Evolutionary conservation across 1,140 invertebrate species (phyloP), one percentile per base, ranked within the genome.

Genomic region (Psilanteris sp.): DNA sequence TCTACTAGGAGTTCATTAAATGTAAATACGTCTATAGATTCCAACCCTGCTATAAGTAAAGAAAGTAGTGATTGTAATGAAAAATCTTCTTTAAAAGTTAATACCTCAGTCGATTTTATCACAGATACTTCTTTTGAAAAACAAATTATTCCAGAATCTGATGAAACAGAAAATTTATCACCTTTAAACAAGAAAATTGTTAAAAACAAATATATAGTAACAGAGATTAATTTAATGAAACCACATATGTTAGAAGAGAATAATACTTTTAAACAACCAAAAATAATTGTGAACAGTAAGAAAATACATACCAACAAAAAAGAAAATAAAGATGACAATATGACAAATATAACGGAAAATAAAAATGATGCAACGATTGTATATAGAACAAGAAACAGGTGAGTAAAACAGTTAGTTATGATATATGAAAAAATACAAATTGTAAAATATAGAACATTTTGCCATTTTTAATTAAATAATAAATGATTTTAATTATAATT

Each of bases 11-110:
- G 57, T 6, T 84, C 82, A 9, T 46, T 85, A 9, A 77, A 79
- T 61, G 81, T 83, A 3, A 87, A 85, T 13, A 82, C 78, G 9
- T 83, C 81, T 11, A 3, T 82, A 1, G 78, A 84, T 66, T 67
- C 6, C n/a, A 18, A 14, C 2, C 31, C 55, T 2, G 29, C 3
- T 0, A 3, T 55, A 1, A 55, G 39, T 22, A 41, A 29, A 3
- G 31, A 36, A 26, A 36, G 20, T 0, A 36, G n/a, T 14, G 27
- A 6, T 0, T 27, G 18, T 66, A 73, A 74, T 1, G 8, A 39
- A 18, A 52, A 46, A 16, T 77, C 74, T 20, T 86, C 83, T 0
- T 41, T 85, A 20, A 50, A 77, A 68, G 76, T 86, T 57, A 84
- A 86, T 50, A 86, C 81, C 18, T 86, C 83, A 3, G 4, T 27